Evolutionary conservation across 2,797 vertebrate species (phyloP), one percentile per base, ranked within the genome.

Genomic region (Acropternis orthonyx): DNA sequence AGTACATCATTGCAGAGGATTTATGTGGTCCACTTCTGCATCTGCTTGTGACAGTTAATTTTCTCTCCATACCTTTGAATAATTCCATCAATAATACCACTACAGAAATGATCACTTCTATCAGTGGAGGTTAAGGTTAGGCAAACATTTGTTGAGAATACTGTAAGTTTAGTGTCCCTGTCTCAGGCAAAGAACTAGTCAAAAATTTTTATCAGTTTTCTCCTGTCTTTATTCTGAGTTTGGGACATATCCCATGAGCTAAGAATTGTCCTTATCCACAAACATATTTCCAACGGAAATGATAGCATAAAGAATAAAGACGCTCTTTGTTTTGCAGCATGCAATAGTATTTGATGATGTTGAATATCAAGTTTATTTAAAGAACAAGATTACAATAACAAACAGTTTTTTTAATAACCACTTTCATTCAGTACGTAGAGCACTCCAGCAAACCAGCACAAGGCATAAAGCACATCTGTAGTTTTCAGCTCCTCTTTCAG

Each of bases 331-430:
- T 87, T 93, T 92, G 65, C 51, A 93, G 49, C 46, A 74, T 61
- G 59, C 58, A 95, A 76, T 73, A 78, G 20, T 77, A 49, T 97
- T 85, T 95, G 66, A 85, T 85, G 43, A 66, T 46, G 26, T 68
- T 73, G 69, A 96, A 87, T 59, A 36, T 58, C 32, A 34, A 83
- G 68, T 71, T 82, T 80, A 41, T 81, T 77, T 91, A 88, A 89
- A 91, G 44, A 91, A 49, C 9, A 90, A 89, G 54, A 74, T 80
- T 83, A 95, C 41, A 62, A 85, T 74, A 94, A n/a, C 32, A 94
- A 55, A 78, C 15, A 21, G 36, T 16, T 39, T 95, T 90, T 93
- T 67, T 41, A 78, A 63, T 34, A 54, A 84, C 66, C n/a, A 28
- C 17, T 91, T 93, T 67, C 10, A 36, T 79, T 89, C n/a, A 51